phyloP scores from a whole-genome alignment of 2,888 invertebrate species.

The Drosophila nr. perissopoda region DNA sequence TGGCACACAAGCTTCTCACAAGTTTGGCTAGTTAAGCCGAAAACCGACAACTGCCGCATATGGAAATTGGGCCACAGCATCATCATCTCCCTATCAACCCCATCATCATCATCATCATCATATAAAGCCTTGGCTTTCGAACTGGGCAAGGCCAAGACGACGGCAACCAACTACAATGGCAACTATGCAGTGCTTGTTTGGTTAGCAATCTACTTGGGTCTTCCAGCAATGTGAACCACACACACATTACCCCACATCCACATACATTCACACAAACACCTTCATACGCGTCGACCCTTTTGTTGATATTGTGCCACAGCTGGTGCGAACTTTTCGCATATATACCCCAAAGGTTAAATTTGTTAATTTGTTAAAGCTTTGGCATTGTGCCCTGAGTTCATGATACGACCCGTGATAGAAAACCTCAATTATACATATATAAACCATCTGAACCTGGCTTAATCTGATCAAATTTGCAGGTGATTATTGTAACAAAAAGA shows the following conservation, averaged over 20 bases:
- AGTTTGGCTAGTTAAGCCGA: slow-evolving; percentile 74
- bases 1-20: slow-evolving; percentile 76
- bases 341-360: slow-evolving; percentile 66
- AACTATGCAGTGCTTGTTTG: slow-evolving; percentile 67
- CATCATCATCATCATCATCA: slow-evolving; percentile 15
- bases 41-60: slow-evolving; percentile 66
- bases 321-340: slow-evolving; percentile 70
- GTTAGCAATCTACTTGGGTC: slow-evolving; percentile 68
- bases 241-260: slow-evolving; percentile 17
- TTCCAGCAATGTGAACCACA: slow-evolving; percentile 37
- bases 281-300: slow-evolving; percentile 28
- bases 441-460: slow-evolving; percentile 10
- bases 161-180: slow-evolving; percentile 44
- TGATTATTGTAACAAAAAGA: neutral
- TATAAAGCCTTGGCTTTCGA: slow-evolving; percentile 41
- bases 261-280: slow-evolving; percentile 5
- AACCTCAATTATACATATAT: slow-evolving; percentile 26
- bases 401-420: slow-evolving; percentile 22
- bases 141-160: slow-evolving; percentile 58
- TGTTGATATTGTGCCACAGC: slow-evolving; percentile 70
- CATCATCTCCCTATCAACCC: slow-evolving; percentile 15
- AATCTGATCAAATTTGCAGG: neutral
- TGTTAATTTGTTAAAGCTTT: slow-evolving; percentile 72
- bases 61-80: slow-evolving; percentile 71
- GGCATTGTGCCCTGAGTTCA: slow-evolving; percentile 27